Conservation (phyloP, 2,888 invertebrate species). For the Tupiocoris notatus region DNA sequence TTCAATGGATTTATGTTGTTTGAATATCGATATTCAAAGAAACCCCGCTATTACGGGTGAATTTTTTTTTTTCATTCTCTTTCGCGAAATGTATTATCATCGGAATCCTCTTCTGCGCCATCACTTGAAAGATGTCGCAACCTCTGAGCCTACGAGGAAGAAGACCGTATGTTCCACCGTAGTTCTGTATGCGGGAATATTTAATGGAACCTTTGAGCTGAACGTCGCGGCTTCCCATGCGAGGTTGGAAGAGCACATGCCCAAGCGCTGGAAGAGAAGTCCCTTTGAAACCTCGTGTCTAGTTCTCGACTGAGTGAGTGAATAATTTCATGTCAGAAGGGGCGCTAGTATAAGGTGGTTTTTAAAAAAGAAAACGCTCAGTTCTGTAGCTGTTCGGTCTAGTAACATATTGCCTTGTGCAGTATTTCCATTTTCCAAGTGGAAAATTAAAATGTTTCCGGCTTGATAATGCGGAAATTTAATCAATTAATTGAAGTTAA, state of each 20-base stretch:
- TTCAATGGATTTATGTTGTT: no score
- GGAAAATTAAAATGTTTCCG: no score
- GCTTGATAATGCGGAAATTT: no score
- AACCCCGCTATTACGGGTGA: no score
- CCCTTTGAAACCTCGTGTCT: conserved; percentile 34
- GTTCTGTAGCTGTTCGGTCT: no score
- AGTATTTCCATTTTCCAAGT: no score
- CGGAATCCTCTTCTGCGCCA: not conserved
- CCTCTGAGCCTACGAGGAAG: not conserved
- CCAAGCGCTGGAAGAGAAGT: not conserved
- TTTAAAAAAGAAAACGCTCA: not conserved
- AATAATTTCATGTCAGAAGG: conserved; percentile 31
- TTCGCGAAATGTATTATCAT: not conserved
- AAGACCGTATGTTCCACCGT: not conserved
- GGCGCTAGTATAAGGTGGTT: no score
- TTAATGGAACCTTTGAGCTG: conserved; percentile 10
- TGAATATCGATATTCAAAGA: no score
- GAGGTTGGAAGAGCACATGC: not conserved
- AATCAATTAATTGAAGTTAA: no score
- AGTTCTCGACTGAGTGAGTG: conserved; percentile 10
- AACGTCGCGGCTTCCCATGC: not conserved
- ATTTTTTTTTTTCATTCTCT: not conserved
- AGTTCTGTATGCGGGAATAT: conserved; percentile 27
- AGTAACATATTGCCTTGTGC: no score
- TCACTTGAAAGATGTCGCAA: not conserved